Base-by-base conservation (phyloP, 2,888 invertebrate species). In the Harpagoxenus sublaevis region DNA sequence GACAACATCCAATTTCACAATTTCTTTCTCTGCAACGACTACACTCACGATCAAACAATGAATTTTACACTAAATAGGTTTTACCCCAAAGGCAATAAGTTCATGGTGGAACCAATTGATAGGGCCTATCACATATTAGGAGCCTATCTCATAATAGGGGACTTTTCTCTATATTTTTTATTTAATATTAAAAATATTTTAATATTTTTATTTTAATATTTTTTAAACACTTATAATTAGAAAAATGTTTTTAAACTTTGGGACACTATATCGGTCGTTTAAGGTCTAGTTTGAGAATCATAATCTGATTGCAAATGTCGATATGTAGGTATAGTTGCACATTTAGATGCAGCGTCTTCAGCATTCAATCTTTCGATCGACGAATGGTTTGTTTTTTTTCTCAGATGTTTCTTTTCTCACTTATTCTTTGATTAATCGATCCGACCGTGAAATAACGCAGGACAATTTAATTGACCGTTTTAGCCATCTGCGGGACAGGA, bases 401-500 rank as follows among this genome's bases (percentile, higher is more conserved):
- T 1, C 82, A 53, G 70, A 87, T 79, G 5, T 62, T 45, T 70
- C 55, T 57, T 31, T 83, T 87, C 66, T 74, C 66, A 83, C 75
- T 84, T 63, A 83, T 62, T 74, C 28, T 74, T 88, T 87, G 62
- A 85, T 84, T 89, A 86, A 85, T 71, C 77, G 77, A 86, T 83
- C 42, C 70, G 81, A 88, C 83, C 82, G 87, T 87, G 79, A 88
- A 91, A 89, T 91, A 91, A 91, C 84, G 83, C 81, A 91, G 85
- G 83, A 86, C 77, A 89, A 71, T 88, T 88, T 91, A 92, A 93
- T 95, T 79, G 35, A 93, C 93, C 94, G 92, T 95, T 95, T 95
- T 95, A 98, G 98, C 98, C 98, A 98, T 96, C 98, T 98, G 95
- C 97, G 97, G 97, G 98, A 98, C 97, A 97, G 98, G 98, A 98